Base-by-base conservation (phyloP, 2,113 vertebrate genomes). In the Megaptera novaeangliae region DNA sequence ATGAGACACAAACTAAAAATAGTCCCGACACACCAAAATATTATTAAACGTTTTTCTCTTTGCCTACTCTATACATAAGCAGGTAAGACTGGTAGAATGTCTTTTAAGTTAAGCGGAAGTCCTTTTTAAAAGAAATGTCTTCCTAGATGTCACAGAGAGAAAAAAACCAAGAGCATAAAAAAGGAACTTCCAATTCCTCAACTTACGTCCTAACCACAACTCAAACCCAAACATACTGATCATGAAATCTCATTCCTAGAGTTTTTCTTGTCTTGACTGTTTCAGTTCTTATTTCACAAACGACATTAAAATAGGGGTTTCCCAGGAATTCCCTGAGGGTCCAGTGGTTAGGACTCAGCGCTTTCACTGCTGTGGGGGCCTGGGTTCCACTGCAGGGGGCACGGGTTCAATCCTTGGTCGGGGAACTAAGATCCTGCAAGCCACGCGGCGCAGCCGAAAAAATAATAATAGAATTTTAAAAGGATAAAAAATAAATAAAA, bases 101-200 rank as follows among this genome's bases (percentile, higher is more conserved):
- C 39, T 57, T 69, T 84, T 34, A 92, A 59, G n/a, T 93, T 27
- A 92, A 94, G 63, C 18, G 71, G 57, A 90, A 82, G 29, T 59
- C 44, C 61, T 97, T 91, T 92, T 59, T 6, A 57, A 75, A 94
- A 59, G 46, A 80, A 64, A 39, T 59, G 61, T 86, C 92, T 92
- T 41, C 82, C 27, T n/a, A 21, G 23, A 86, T 11, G 13, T 94
- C 88, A 88, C 34, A 78, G 49, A 86, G 34, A 55, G 3, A 72
- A 88, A 93, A 81, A 77, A n/a, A 34, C 4, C 46, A 34, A 96
- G 78, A 88, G 75, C 49, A 84, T 59, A 91, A 77, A 95, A 97
- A 71, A 81, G 61, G 75, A 88, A 85, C 81, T 66, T 91, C n/a
- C 18, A 59, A 71, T 15, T 87, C 91, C 63, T 90, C 74, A 20